phyloP scores from a whole-genome alignment of 2,113 vertebrate genomes.

The Oxyura jamaicensis region DNA sequence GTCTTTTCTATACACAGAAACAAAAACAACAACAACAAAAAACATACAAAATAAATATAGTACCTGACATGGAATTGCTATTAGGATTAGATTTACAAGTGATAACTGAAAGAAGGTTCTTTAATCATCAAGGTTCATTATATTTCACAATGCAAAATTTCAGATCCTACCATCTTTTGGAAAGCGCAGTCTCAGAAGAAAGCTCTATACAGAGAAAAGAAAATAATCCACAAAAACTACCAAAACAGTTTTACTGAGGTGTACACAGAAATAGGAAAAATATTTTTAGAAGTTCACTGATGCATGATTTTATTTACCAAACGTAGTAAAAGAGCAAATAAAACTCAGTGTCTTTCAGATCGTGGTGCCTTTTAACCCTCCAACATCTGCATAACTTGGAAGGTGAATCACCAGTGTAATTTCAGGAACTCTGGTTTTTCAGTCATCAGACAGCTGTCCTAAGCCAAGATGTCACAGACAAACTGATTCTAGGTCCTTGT shows the following conservation, averaged over 20 bases:
- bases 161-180: background rate
- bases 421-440: background rate
- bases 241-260: background rate
- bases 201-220: background rate
- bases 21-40: background rate
- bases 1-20: background rate
- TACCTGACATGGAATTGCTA: background rate
- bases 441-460: background rate
- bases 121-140: background rate
- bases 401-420: background rate
- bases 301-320: background rate
- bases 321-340: background rate
- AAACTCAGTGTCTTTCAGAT: background rate
- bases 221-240: background rate
- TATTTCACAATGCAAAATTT: background rate
- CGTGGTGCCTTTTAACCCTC: background rate
- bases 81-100: background rate
- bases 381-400: background rate
- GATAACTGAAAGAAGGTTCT: background rate
- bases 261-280: background rate
- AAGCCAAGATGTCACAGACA: background rate
- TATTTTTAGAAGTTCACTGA: background rate
- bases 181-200: background rate
- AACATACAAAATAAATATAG: background rate
- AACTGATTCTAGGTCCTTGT: background rate